Evolutionary conservation across 2,113 vertebrate genomes (phyloP).

Genomic region (Girardinichthys multiradiatus): DNA sequence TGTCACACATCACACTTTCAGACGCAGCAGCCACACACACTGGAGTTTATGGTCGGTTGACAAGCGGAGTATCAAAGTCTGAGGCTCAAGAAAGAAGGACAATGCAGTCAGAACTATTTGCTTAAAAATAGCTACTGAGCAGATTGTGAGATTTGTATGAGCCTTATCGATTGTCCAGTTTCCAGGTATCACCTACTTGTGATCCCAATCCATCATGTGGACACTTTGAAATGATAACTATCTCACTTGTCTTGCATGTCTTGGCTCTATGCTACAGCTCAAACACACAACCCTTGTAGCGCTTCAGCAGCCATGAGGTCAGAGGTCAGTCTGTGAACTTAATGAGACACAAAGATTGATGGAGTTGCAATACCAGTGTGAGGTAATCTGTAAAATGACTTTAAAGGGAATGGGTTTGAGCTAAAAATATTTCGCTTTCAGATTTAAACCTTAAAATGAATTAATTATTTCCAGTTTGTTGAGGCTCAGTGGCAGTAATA

Average conservation of each 20-base stretch:
- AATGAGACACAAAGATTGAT: slow-evolving; percentile 40
- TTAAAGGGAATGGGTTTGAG: not conserved
- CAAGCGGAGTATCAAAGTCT: slow-evolving; percentile 71
- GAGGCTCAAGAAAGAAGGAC: slow-evolving; percentile 34
- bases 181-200: not conserved
- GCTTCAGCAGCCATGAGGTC: slow-evolving; percentile 49
- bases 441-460: not conserved
- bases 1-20: slow-evolving; percentile 67
- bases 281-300: slow-evolving; percentile 20
- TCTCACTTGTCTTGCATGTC: slow-evolving; percentile 32
- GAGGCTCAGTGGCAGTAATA: too few relatives aligned
- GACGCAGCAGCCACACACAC: slow-evolving; percentile 53
- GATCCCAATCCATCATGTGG: slow-evolving; percentile 5
- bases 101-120: not conserved
- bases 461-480: not conserved
- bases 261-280: slow-evolving; percentile 28
- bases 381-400: slow-evolving; percentile 24
- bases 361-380: slow-evolving; percentile 15
- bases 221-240: slow-evolving; percentile 30
- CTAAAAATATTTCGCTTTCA: not conserved
- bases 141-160: not conserved
- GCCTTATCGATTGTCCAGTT: not conserved
- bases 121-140: not conserved
- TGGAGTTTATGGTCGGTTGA: slow-evolving; percentile 66
- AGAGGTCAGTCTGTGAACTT: slow-evolving; percentile 33